A percentile compares a stretch with the other conserved stretches of the same genome.
Conservation (phyloP, 2,113 vertebrate species). For the Megaceryle maxima region DNA sequence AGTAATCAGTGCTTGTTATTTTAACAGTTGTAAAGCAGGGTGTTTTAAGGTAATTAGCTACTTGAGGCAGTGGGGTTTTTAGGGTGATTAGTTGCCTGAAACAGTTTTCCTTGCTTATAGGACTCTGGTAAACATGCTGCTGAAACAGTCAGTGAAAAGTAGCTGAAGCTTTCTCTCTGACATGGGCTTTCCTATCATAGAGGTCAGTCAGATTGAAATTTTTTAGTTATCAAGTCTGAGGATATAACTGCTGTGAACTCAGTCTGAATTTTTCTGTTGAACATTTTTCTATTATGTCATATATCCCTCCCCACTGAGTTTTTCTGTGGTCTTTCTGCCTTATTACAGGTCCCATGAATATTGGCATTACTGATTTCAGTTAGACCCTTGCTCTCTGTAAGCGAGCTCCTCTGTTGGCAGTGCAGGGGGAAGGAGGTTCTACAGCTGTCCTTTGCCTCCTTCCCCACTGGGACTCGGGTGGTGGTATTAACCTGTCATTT, state of each 20-base stretch:
- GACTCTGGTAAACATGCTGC: neutral
- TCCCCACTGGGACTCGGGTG: neutral
- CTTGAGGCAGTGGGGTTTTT: neutral
- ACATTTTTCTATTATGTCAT: neutral
- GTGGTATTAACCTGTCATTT: neutral
- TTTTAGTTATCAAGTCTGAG: neutral
- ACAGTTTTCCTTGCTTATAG: neutral
- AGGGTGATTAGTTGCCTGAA: neutral
- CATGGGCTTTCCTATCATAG: neutral
- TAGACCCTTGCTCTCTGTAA: neutral
- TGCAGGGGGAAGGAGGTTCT: neutral
- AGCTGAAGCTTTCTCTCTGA: neutral
- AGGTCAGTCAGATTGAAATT: neutral
- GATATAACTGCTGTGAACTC: neutral
- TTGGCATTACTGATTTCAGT: neutral
- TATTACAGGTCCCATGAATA: neutral
- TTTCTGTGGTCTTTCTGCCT: neutral
- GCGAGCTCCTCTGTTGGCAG: neutral
- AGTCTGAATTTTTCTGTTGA: neutral
- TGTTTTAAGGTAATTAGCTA: neutral
- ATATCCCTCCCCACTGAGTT: neutral
- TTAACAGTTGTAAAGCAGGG: neutral
- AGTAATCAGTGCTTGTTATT: neutral
- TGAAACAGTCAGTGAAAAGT: neutral
- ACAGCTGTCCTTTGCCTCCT: neutral